A percentile compares a stretch with the other conserved stretches of the same genome.
Evolutionary conservation across 2,113 vertebrate genomes (phyloP).

Genomic region (Emydocephalus ijimae): DNA sequence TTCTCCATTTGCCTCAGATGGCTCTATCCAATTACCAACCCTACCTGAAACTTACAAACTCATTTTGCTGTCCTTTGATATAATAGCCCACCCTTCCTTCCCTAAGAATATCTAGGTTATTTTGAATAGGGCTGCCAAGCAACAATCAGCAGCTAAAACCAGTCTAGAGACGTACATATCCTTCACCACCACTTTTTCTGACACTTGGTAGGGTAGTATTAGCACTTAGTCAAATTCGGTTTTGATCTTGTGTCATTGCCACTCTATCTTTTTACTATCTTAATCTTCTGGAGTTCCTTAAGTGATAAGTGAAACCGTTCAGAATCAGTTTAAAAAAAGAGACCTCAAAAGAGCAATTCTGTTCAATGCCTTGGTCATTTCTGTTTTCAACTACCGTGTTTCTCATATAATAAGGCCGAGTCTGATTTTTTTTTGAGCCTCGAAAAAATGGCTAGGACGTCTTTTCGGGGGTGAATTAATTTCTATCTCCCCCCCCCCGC

Average conservation of each 20-base stretch:
- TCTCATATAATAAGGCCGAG: no score
- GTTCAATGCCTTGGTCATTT: not conserved
- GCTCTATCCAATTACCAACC: not conserved
- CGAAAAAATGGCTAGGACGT: no score
- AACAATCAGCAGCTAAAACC: not conserved
- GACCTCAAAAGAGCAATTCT: not conserved
- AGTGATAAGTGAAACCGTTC: not conserved
- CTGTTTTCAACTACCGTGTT: not conserved
- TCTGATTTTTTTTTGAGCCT: no score
- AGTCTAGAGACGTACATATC: not conserved
- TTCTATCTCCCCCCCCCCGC: no score
- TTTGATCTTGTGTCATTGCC: not conserved
- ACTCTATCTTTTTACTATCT: not conserved
- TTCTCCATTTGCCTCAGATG: not conserved
- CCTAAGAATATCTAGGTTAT: not conserved
- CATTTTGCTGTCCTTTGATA: not conserved
- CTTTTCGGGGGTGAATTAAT: no score
- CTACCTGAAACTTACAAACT: not conserved
- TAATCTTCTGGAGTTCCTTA: not conserved
- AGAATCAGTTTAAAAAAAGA: not conserved
- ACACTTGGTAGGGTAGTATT: not conserved
- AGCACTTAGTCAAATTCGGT: not conserved
- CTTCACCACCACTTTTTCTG: not conserved
- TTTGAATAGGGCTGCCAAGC: not conserved
- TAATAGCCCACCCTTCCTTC: not conserved